A percentile compares a stretch with the other conserved stretches of the same genome.
Evolutionary conservation across 2,888 invertebrate genomes (phyloP).

Genomic region (Trissolcus brochymenae): DNA sequence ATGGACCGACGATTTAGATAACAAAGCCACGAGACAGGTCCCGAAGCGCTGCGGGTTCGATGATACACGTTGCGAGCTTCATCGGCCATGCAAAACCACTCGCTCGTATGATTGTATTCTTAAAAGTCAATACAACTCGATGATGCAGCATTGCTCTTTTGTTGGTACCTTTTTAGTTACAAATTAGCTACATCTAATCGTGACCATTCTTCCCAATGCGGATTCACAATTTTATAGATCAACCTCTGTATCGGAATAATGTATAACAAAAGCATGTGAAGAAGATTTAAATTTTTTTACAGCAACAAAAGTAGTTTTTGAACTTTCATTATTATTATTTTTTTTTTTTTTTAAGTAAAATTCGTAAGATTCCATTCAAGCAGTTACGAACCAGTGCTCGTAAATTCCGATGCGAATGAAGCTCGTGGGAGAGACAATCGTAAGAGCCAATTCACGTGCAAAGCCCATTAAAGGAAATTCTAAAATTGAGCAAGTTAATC

Average conservation of each 20-base stretch:
- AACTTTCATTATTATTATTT: neutral
- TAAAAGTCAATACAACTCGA: constrained; percentile 45
- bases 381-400: constrained; percentile 38
- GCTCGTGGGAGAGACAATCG: constrained; percentile 49
- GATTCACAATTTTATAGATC: too few species aligned
- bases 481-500: constrained; percentile 47
- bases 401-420: constrained; percentile 50
- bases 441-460: constrained; percentile 50
- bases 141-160: constrained; percentile 15
- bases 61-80: constrained; percentile 56
- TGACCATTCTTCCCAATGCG: too few species aligned
- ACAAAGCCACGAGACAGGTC: constrained; percentile 59
- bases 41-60: constrained; percentile 57
- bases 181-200: neutral
- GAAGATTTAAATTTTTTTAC: neutral
- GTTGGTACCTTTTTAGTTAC: neutral
- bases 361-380: constrained; percentile 48
- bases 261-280: too few species aligned
- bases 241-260: too few species aligned
- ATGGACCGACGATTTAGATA: constrained; percentile 63
- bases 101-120: constrained; percentile 55
- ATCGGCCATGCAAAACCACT: constrained; percentile 56
- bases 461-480: constrained; percentile 48
- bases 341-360: constrained; percentile 30
- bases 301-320: neutral